Conservation (phyloP, 2,113 vertebrate genomes). For the Oxyruncus cristatus region DNA sequence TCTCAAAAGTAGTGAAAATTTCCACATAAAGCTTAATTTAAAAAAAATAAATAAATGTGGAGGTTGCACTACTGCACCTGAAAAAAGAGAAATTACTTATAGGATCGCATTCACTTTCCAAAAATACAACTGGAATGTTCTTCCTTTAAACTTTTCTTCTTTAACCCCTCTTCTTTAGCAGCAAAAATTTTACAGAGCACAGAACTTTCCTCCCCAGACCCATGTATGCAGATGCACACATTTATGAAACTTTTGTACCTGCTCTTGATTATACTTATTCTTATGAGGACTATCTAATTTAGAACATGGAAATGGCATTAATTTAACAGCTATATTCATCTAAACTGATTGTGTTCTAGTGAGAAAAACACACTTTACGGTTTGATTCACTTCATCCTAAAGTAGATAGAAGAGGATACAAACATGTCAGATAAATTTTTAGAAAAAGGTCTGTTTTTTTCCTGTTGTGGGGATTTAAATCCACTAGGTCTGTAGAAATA, state of each 20-base stretch:
- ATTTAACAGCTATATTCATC: not conserved
- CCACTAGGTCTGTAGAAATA: not conserved
- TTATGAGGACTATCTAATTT: not conserved
- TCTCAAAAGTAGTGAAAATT: not conserved
- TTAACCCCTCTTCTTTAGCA: not conserved
- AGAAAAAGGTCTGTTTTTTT: not conserved
- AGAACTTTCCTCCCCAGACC: not conserved
- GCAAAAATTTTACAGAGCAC: not conserved
- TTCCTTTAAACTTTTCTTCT: not conserved
- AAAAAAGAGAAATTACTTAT: not conserved
- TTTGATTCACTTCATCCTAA: not conserved
- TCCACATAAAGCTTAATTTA: not conserved
- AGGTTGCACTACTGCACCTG: not conserved
- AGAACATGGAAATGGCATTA: not conserved
- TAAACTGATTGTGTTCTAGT: not conserved
- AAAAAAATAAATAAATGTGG: not conserved
- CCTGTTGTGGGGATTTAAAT: not conserved
- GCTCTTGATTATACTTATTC: not conserved
- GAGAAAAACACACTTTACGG: not conserved
- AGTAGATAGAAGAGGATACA: not conserved
- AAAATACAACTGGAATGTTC: not conserved
- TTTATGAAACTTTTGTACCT: not conserved
- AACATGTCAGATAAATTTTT: not conserved
- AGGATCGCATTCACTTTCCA: not conserved
- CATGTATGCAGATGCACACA: not conserved